A percentile compares a stretch with the other conserved stretches of the same genome.
Conservation (phyloP, 2,888 invertebrate genomes). For the Ganaspis brasiliensis region DNA sequence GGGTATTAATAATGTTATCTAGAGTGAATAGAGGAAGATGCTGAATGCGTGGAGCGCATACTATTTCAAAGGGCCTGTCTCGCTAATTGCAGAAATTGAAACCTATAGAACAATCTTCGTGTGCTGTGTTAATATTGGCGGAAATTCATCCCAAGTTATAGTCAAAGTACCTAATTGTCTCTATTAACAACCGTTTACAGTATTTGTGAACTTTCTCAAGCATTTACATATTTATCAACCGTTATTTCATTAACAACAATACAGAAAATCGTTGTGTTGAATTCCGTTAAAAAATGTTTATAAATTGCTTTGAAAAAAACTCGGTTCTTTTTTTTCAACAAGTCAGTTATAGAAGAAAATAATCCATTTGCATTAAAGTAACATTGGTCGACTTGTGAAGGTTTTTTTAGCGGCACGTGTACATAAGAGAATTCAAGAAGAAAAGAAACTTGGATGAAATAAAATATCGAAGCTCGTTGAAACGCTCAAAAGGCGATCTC, state of each 20-base stretch:
- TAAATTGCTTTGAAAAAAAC: too few relatives aligned
- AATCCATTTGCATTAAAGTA: not conserved
- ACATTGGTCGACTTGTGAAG: not conserved
- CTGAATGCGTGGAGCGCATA: constrained; percentile 45
- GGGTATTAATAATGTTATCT: constrained; percentile 16
- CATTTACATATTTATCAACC: not conserved
- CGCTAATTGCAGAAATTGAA: constrained; percentile 66
- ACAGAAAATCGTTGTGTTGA: too few relatives aligned
- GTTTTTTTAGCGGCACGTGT: not conserved
- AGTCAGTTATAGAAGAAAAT: too few relatives aligned
- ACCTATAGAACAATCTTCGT: constrained; percentile 56
- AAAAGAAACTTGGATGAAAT: constrained; percentile 19
- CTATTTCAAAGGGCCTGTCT: constrained; percentile 48
- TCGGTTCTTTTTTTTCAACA: too few relatives aligned
- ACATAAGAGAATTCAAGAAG: constrained; percentile 4
- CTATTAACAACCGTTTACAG: constrained; percentile 12
- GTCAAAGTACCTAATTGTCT: constrained; percentile 14
- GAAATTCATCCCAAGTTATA: constrained; percentile 53
- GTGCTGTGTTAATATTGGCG: constrained; percentile 54
- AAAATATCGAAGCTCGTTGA: constrained; percentile 29
- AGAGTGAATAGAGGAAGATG: constrained; percentile 17
- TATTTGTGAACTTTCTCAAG: constrained; percentile 6
- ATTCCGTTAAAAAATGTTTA: too few relatives aligned
- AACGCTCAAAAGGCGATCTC: constrained; percentile 33
- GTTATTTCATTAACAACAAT: not conserved